Conservation (phyloP, 2,888 invertebrate species). For the Drosophila barbarae region DNA sequence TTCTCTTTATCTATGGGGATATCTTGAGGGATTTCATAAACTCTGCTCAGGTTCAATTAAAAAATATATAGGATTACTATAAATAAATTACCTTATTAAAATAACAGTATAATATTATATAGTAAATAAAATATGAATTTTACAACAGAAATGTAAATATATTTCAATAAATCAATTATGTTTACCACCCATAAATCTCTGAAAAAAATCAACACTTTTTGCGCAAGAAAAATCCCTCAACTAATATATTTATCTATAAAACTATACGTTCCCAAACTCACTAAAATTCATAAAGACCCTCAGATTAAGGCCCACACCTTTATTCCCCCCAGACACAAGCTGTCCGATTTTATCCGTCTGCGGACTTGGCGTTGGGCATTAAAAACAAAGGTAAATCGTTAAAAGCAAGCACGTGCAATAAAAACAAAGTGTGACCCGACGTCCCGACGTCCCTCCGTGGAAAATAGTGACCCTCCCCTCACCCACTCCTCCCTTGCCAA, state of each 20-base stretch:
- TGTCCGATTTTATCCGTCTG: slow-evolving; percentile 3
- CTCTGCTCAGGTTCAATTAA: neutral
- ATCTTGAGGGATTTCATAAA: neutral
- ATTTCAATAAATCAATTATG: no score
- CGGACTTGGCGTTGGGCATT: slow-evolving; percentile 4
- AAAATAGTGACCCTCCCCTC: slow-evolving; percentile 29
- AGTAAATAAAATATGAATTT: no score
- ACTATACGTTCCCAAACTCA: no score
- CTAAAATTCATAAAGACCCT: neutral
- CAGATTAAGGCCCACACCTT: neutral
- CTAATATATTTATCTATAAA: neutral
- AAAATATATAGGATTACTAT: neutral
- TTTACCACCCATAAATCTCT: neutral
- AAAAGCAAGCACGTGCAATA: slow-evolving; percentile 58
- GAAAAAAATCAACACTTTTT: neutral
- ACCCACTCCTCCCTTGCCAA: neutral
- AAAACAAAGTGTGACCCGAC: slow-evolving; percentile 63
- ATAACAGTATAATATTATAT: no score
- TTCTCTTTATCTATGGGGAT: neutral
- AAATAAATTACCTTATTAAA: no score
- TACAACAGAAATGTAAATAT: no score
- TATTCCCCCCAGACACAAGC: slow-evolving; percentile 1
- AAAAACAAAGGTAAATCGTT: slow-evolving; percentile 39
- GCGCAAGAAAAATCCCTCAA: neutral
- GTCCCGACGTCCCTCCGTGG: slow-evolving; percentile 17